Conservation (phyloP, 1,140 invertebrate genomes). For the Metopolophium dirhodum region DNA sequence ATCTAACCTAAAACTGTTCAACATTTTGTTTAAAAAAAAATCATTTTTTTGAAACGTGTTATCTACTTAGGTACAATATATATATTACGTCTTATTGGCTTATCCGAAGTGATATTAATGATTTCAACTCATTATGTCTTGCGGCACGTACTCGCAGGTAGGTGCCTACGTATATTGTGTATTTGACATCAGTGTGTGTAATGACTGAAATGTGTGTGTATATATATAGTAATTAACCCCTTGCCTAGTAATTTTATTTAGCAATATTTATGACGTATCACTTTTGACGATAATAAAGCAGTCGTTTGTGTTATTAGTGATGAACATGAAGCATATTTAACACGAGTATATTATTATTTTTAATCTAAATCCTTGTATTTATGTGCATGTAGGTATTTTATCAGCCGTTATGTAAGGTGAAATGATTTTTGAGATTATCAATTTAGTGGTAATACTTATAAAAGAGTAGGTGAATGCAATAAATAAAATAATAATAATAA, state of each 20-base stretch:
- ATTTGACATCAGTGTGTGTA: background rate
- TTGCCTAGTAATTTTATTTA: background rate
- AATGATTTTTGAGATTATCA: conserved; percentile 24
- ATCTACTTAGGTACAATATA: background rate
- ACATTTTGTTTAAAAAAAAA: background rate
- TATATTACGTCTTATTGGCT: background rate
- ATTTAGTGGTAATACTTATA: background rate
- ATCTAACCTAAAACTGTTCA: background rate
- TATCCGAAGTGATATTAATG: background rate
- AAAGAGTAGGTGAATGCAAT: background rate
- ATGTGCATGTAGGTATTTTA: background rate
- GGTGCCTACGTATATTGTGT: background rate
- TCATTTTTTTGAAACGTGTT: background rate
- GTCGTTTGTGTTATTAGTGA: background rate
- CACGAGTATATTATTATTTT: background rate
- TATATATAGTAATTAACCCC: background rate
- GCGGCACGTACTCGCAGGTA: background rate
- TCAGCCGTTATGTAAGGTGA: background rate
- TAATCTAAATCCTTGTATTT: background rate
- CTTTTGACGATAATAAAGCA: background rate
- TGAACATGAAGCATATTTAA: background rate
- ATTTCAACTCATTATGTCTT: background rate
- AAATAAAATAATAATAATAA: background rate
- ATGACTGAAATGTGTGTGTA: background rate
- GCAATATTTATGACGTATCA: background rate